Conservation (phyloP, 23 tunicate genomes). For the Halocynthia roretzi region DNA sequence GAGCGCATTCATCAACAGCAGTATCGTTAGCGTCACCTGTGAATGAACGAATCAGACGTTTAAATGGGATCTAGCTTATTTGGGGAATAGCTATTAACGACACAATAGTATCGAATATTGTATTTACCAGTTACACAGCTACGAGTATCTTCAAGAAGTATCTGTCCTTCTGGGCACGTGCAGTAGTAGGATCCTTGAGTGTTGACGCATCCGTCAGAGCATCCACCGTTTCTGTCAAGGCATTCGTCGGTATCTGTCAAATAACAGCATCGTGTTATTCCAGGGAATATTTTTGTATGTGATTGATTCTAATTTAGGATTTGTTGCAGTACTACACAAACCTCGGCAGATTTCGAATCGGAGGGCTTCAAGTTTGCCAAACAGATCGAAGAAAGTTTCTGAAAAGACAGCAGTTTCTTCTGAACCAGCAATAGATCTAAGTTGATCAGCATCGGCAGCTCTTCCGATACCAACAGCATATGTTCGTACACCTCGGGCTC, state of each 20-base stretch:
- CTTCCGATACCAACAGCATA: conserved; percentile 84
- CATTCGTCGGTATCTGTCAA: conserved; percentile 79
- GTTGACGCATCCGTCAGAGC: conserved; percentile 74
- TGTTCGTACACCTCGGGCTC: conserved; percentile 56
- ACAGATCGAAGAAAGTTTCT: conserved; percentile 45
- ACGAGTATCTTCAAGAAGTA: conserved; percentile 40
- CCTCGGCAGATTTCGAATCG: conserved; percentile 46
- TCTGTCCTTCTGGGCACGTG: conserved; percentile 66
- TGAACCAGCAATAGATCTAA: conserved; percentile 43
- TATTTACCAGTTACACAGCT: conserved; percentile 59
- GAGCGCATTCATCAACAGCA: conserved; percentile 73
- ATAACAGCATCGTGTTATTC: conserved; percentile 4
- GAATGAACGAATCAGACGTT: too few species aligned
- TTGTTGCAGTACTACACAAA: conserved; percentile 5
- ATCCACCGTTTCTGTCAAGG: conserved; percentile 62
- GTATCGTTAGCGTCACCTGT: not conserved
- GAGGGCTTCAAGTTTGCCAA: conserved; percentile 19
- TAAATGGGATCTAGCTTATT: too few species aligned
- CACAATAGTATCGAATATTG: not conserved
- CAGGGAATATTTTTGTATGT: not conserved
- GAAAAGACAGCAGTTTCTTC: conserved; percentile 37
- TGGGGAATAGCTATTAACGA: not conserved
- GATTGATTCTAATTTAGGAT: not conserved
- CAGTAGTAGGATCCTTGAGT: conserved; percentile 85
- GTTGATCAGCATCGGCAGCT: conserved; percentile 21